Evolutionary conservation across 2,113 vertebrate genomes (phyloP).

Genomic region (Ciconia boyciana): DNA sequence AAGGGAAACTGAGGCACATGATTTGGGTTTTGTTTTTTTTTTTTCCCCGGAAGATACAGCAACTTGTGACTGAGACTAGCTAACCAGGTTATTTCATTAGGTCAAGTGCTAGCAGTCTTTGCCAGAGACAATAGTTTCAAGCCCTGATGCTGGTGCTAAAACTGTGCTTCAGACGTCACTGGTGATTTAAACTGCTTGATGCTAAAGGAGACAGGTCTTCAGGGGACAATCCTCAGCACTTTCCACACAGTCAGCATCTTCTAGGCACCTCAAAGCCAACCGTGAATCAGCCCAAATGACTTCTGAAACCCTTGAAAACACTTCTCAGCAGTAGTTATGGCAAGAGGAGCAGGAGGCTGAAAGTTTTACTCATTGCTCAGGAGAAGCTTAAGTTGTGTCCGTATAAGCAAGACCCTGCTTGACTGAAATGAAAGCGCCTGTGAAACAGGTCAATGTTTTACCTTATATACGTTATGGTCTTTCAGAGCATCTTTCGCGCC

Average conservation of each 20-base stretch:
- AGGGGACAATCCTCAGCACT: neutral
- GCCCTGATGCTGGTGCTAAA: neutral
- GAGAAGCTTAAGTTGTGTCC: neutral
- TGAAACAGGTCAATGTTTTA: neutral
- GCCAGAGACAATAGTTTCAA: neutral
- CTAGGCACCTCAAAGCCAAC: neutral
- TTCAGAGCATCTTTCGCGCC: neutral
- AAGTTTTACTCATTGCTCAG: neutral
- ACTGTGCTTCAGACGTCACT: neutral
- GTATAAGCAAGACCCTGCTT: neutral
- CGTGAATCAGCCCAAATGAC: neutral
- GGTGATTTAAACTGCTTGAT: neutral
- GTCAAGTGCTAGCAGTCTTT: neutral
- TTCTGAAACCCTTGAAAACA: neutral
- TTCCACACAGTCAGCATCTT: neutral
- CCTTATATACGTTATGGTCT: neutral
- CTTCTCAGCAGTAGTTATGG: neutral
- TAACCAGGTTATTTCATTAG: neutral
- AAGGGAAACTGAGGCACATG: neutral
- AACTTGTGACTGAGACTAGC: neutral
- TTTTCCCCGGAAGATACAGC: neutral
- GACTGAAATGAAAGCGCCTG: neutral
- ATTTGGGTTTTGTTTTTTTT: neutral
- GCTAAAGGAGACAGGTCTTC: neutral
- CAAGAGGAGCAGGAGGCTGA: neutral